Evolutionary conservation across 2,113 vertebrate genomes (phyloP), one percentile per base, ranked within the genome.

Genomic region (Crotalus viridis): DNA sequence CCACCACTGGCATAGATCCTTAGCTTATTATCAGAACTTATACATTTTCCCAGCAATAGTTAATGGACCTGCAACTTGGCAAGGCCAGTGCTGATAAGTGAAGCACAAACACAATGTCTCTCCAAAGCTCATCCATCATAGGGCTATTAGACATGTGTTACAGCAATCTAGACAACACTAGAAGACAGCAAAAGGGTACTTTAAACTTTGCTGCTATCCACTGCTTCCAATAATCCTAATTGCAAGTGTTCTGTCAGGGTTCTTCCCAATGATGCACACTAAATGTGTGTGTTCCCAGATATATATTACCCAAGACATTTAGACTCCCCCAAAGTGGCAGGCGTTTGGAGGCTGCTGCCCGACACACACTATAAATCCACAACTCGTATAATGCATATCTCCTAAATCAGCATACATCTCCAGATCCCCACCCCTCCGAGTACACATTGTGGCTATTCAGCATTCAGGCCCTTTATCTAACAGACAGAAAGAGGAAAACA

Each of bases 281-380:
- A 22, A 46, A 52, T 2, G 9, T 15, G n/a, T 61, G 0, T 48
- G 17, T 39, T 69, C 59, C 48, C 91, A 26, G 59, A 28, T 17
- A 26, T 52, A 39, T 54, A 69, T 69, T 33, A 61, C 33, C 86
- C 19, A 21, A 92, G 57, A 26, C 48, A 12, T 21, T 19, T 39
- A 74, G 59, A 46, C 59, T 24, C n/a, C 51, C 43, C 2, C 33
- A 43, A 12, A 61, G 87, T 88, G 59, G 59, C 87, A 92, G 86
- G 61, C 86, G 1, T 74, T 64, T 69, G 43, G 1, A 15, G 74
- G 22, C 22, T 5, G 46, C 57, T 87, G 89, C 85, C 85, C 56
- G 85, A 56, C 26, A 33, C 87, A 92, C 54, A 9, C 59, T 64
- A 92, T 92, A 92, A 92, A 92, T 92, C 91, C 59, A 88, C 59